Conservation (phyloP, 2,797 vertebrate species). For the Acipenser ruthenus region DNA sequence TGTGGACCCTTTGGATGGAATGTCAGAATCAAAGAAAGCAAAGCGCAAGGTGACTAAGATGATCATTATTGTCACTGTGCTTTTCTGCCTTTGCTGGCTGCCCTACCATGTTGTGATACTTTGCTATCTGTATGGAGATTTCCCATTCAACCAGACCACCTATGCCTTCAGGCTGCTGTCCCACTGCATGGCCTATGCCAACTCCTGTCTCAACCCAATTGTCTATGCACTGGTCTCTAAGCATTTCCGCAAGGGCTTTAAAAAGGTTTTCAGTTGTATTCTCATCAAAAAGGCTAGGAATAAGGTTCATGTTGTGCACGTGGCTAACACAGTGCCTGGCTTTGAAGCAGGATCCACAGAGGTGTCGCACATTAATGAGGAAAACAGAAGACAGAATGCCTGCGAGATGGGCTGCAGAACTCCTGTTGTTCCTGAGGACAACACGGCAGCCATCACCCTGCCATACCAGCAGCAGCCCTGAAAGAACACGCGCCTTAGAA, state of each 20-base stretch:
- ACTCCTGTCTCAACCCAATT: conserved; percentile 84
- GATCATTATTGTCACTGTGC: conserved; percentile 80
- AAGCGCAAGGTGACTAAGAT: conserved; percentile 85
- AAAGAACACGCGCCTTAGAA: background rate
- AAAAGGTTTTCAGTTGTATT: conserved; percentile 81
- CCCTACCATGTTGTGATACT: conserved; percentile 77
- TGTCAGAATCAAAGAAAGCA: conserved; percentile 78
- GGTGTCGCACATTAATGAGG: conserved; percentile 69
- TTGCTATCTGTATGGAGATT: conserved; percentile 77
- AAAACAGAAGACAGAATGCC: conserved; percentile 54
- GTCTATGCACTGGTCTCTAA: conserved; percentile 81
- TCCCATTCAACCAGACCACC: conserved; percentile 80
- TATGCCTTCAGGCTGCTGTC: conserved; percentile 78
- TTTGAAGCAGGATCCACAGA: conserved; percentile 68
- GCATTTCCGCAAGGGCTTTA: conserved; percentile 83
- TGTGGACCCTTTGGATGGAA: conserved; percentile 72
- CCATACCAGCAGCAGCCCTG: conserved; percentile 48
- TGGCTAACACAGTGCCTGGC: conserved; percentile 63
- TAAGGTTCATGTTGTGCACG: conserved; percentile 49
- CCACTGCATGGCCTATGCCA: conserved; percentile 86
- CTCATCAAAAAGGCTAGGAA: conserved; percentile 68
- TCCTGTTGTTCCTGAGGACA: conserved; percentile 42
- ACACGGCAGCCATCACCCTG: conserved; percentile 48
- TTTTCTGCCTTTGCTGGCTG: conserved; percentile 84
- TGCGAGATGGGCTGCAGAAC: conserved; percentile 56